A percentile compares a stretch with the other conserved stretches of the same genome.
Evolutionary conservation across 2,113 vertebrate species (phyloP).

Genomic region (Poeciliopsis occidentalis): DNA sequence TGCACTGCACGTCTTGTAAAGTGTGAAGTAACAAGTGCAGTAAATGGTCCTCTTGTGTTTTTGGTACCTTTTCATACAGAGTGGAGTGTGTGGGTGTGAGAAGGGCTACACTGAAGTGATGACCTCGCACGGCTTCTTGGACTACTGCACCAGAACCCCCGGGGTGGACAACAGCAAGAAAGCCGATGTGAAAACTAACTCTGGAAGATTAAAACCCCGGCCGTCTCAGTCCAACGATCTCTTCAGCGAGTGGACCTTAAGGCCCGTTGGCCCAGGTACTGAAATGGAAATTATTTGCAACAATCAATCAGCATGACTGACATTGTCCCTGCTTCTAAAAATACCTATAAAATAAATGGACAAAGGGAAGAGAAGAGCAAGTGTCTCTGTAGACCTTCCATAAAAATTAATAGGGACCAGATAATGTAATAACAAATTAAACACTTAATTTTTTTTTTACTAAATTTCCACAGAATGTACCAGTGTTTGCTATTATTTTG

Average conservation of each 20-base stretch:
- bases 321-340: conserved; percentile 34
- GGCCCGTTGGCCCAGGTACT: conserved; percentile 93
- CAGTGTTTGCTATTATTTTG: background rate
- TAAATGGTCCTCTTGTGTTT: conserved; percentile 32
- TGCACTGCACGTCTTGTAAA: conserved; percentile 35
- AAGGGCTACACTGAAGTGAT: conserved; percentile 94
- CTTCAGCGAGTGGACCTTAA: conserved; percentile 94
- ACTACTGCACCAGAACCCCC: conserved; percentile 97
- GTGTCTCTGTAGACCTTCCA: no score
- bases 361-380: conserved; percentile 3
- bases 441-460: no score
- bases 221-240: conserved; percentile 91
- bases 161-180: conserved; percentile 93
- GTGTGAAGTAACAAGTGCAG: conserved; percentile 22
- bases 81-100: conserved; percentile 94
- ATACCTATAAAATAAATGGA: conserved; percentile 6
- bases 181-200: conserved; percentile 93
- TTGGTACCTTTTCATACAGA: conserved; percentile 71
- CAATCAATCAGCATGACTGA: conserved; percentile 1
- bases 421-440: no score
- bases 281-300: conserved; percentile 48
- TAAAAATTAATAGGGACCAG: no score
- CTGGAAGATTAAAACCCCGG: conserved; percentile 89
- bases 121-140: conserved; percentile 93
- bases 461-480: no score